Evolutionary conservation across 1,140 invertebrate species (phyloP), one percentile per base, ranked within the genome.

Genomic region (Homarus americanus): DNA sequence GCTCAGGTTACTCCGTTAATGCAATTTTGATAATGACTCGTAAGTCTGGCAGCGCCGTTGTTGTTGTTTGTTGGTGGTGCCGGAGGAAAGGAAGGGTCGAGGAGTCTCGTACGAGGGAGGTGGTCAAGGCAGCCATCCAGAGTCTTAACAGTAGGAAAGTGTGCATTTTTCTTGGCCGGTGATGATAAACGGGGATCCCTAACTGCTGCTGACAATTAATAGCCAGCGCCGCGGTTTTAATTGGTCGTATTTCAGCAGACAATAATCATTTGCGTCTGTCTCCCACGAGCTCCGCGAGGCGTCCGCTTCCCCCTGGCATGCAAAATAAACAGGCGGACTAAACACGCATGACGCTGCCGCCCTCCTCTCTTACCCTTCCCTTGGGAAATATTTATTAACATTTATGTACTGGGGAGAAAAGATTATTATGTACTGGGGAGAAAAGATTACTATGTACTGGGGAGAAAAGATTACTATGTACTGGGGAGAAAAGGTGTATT

Each of bases 151-250:
- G 28, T 24, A 63, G 58, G 58, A 63, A 63, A 20, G 58, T 24
- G 58, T 24, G 63, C 28, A 69, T 69, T 69, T 69, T 69, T 82
- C 15, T n/a, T 32, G 49, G 78, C 28, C 44, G 4, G 28, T 20
- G 79, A 82, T 82, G 79, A 82, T 82, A 38, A 10, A 82, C 79
- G 79, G 49, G 49, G 63, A 24, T 36, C 15, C 41, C 63, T 82
- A 82, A 82, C 79, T 82, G 41, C 79, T 82, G 79, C 79, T 82
- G 79, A 82, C 79, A 63, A 63, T 82, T 82, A 82, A 82, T 82
- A 53, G 79, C 79, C 63, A 36, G 79, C 79, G 79, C 79, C 63
- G 79, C 53, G 79, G 79, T 82, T 82, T 82, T 82, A 82, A 82
- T 82, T 82, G 79, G 79, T 36, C 79, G 63, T 82, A 82, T 82